Percentiles rank a stretch among this genome's conserved stretches.
phyloP scores from a whole-genome alignment of 35 echinoderm and acorn worm genomes.

The Chiridota heheva region DNA sequence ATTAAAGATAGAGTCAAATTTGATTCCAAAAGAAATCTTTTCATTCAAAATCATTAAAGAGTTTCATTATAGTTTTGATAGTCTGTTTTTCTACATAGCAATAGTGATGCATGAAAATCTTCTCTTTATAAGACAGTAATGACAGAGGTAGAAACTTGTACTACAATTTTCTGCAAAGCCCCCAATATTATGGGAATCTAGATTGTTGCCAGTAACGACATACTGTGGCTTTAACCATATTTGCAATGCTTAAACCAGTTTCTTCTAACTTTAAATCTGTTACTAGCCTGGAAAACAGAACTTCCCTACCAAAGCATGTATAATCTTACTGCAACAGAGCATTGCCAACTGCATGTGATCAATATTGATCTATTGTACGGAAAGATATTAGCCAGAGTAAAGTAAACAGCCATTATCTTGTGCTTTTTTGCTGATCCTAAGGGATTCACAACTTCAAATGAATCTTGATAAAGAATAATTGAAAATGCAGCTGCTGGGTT shows the following conservation, averaged over 20 bases:
- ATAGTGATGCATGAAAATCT: background rate
- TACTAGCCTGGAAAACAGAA: background rate
- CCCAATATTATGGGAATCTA: conserved; percentile 32
- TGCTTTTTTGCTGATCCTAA: conserved; percentile 33
- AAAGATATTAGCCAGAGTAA: conserved; percentile 4
- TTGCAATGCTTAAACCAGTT: background rate
- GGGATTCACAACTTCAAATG: conserved; percentile 37
- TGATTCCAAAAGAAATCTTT: conserved; percentile 18
- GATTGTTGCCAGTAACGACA: conserved; percentile 14
- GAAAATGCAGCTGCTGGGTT: background rate
- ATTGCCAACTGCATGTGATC: conserved; percentile 25
- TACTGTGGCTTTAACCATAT: conserved; percentile 13
- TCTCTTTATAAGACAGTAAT: conserved; percentile 30
- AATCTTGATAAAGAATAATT: conserved; percentile 31
- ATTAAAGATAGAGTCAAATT: conserved; percentile 36
- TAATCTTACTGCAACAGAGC: conserved; percentile 22
- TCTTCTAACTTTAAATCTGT: conserved; percentile 17
- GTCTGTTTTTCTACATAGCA: background rate
- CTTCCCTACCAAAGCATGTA: conserved; percentile 2
- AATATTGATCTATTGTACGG: conserved; percentile 24
- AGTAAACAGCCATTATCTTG: conserved; percentile 19
- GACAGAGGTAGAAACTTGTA: conserved; percentile 3
- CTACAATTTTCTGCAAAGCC: conserved; percentile 31
- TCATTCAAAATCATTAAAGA: background rate
- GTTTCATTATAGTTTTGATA: conserved; percentile 23